Evolutionary conservation across 2,113 vertebrate species (phyloP), one percentile per base, ranked within the genome.

Genomic region (Strix aluco): DNA sequence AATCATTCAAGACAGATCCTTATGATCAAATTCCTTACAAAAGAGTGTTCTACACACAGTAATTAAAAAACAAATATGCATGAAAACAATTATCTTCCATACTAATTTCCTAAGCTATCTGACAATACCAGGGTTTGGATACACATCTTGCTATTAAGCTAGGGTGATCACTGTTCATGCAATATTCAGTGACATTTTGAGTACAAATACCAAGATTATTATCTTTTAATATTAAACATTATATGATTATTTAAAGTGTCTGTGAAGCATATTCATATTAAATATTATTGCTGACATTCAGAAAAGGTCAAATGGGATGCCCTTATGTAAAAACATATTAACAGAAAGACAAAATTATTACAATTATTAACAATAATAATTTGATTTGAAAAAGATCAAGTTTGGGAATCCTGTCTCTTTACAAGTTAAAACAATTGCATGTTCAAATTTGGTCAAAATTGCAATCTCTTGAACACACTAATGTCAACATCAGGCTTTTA

Each of bases 261-360:
- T 98, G 84, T 98, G 96, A 95, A 98, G 95, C 95, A 97, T 98
- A 97, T 98, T 98, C 97, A 97, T 98, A 98, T 98, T 98, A 98
- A 98, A 98, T 98, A 98, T 98, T 98, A 98, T 98, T 98, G 96
- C 94, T 98, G 98, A 97, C 98, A 98, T 98, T 98, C 98, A 80
- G 52, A 89, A 98, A 98, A 98, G 98, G 98, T 98, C 98, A 98
- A 96, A 98, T 96, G 88, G 91, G 79, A 97, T 95, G 78, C 91
- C 75, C 95, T 97, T 94, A 96, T 98, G 93, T 63, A 97, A 97
- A 94, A 98, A 94, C 55, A 80, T 96, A 94, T 96, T 97, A 98
- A 91, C 49, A 95, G 23, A 19, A 94, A 98, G 96, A 97, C 95
- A 97, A 97, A 98, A 97, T 98, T 96, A 98, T 97, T 96, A 89